Evolutionary conservation across 2,797 vertebrate species (phyloP).

Genomic region (Xyrichtys novacula): DNA sequence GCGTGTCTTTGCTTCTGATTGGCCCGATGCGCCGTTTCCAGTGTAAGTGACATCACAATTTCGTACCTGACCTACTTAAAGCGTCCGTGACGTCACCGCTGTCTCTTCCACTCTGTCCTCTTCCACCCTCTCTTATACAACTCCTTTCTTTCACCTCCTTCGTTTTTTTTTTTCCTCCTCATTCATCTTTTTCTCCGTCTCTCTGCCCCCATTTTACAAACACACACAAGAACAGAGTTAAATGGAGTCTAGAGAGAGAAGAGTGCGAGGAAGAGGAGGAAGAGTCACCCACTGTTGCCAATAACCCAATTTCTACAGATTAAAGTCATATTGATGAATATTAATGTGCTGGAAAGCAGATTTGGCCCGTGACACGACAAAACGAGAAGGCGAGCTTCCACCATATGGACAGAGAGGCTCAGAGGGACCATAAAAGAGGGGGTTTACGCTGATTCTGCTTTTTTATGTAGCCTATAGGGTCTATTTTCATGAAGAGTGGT

Average conservation of each 20-base stretch:
- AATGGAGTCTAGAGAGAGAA: conserved; percentile 8
- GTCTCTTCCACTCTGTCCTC: conserved; percentile 48
- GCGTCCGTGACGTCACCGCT: conserved; percentile 71
- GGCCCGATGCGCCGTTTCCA: conserved; percentile 56
- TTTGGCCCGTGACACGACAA: conserved; percentile 46
- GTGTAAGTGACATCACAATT: conserved; percentile 77
- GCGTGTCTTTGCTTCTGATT: conserved; percentile 62
- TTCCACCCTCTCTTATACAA: conserved; percentile 44
- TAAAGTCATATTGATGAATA: conserved; percentile 67
- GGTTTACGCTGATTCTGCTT: neutral
- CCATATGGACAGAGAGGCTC: conserved; percentile 52
- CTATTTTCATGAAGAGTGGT: neutral
- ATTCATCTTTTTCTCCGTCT: conserved; percentile 1
- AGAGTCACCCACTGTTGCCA: conserved; percentile 41
- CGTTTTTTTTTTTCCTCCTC: neutral
- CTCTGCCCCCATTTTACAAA: neutral
- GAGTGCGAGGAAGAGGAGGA: conserved; percentile 19
- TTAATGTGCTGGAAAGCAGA: conserved; percentile 64
- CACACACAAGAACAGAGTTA: conserved; percentile 1
- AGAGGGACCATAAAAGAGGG: neutral
- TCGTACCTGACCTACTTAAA: conserved; percentile 82
- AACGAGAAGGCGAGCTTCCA: conserved; percentile 33
- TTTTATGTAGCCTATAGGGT: neutral
- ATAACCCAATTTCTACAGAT: conserved; percentile 72
- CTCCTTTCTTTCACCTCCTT: neutral